Conservation (phyloP, 2,113 vertebrate species). For the Onychostruthus taczanowskii region DNA sequence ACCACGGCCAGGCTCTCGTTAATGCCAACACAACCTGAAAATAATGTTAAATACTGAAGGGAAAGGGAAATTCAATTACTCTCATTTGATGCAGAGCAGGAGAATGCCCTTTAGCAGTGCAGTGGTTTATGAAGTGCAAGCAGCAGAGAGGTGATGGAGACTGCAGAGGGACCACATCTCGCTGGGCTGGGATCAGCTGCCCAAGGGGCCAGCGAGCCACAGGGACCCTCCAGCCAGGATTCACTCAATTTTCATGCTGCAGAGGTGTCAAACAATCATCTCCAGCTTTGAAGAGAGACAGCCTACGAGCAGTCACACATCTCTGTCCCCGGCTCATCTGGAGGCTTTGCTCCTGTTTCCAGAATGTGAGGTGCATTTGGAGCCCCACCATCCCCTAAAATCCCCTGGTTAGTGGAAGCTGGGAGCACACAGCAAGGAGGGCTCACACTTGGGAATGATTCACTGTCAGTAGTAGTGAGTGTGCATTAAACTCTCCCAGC, state of each 20-base stretch:
- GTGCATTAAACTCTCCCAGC: not conserved
- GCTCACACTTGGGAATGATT: not conserved
- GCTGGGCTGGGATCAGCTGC: not conserved
- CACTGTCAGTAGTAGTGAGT: not conserved
- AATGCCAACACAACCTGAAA: conserved; percentile 41
- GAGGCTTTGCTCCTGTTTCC: not conserved
- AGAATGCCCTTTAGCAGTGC: conserved; percentile 31
- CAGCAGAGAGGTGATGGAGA: not conserved
- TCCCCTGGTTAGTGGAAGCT: not conserved
- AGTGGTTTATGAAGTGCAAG: not conserved
- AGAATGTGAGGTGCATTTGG: accelerated
- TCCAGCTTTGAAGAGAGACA: not conserved
- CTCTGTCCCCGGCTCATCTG: not conserved
- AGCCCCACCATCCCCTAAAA: not conserved
- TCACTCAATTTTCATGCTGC: accelerated
- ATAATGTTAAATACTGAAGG: conserved; percentile 42
- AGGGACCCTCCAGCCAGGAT: not conserved
- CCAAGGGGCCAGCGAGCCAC: not conserved
- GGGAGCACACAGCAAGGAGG: accelerated
- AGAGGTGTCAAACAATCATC: not conserved
- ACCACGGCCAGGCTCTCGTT: not conserved
- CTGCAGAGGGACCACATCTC: not conserved
- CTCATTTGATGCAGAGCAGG: conserved; percentile 23
- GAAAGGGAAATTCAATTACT: conserved; percentile 61
- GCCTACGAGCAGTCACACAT: accelerated